Evolutionary conservation across 2,888 invertebrate genomes (phyloP), one percentile per base, ranked within the genome.

Genomic region (Cremastinae sp.): DNA sequence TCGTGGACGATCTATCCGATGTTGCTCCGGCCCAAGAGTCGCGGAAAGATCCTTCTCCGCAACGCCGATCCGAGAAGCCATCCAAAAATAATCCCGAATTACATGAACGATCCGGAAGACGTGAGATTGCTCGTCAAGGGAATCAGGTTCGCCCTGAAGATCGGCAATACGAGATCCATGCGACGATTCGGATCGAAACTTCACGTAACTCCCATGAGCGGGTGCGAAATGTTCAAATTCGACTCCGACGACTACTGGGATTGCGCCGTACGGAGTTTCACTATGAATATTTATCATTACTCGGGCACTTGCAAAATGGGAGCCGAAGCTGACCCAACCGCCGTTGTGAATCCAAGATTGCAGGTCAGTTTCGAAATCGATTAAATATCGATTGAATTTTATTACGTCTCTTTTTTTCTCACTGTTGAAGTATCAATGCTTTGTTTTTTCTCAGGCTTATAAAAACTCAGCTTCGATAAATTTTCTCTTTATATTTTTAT

Each of bases 291-390:
- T 9, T 93, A 93, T 82, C 94, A 94, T 85, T 92, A 93, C 80
- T 80, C 79, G 4, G 92, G 94, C 0, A 94, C 94, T 0, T 94
- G 94, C 80, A 94, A 93, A 86, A 94, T 94, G 94, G 94, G 94
- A 0, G 92, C 93, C 0, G 54, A 82, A 0, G 84, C 87, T 0
- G 94, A 94, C 83, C 87, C 91, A 0, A 90, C 91, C 0, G 92
- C 93, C 0, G 93, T 94, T 0, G 94, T 94, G 0, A 92, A 94
- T 84, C 90, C 92, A 0, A 90, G 93, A 81, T 86, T 95, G 1
- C 89, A 89, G 80, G 93, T 93, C 0, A 87, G 75, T 51, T 14
- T 10, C 10, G 1, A 9, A 5, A 7, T 8, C 51, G 3, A n/a
- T 16, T 4, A 49, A 16, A 18, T n/a, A 18, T 18, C 8, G 0